phyloP scores from a whole-genome alignment of 2,888 invertebrate genomes.

The Idaea aversata region DNA sequence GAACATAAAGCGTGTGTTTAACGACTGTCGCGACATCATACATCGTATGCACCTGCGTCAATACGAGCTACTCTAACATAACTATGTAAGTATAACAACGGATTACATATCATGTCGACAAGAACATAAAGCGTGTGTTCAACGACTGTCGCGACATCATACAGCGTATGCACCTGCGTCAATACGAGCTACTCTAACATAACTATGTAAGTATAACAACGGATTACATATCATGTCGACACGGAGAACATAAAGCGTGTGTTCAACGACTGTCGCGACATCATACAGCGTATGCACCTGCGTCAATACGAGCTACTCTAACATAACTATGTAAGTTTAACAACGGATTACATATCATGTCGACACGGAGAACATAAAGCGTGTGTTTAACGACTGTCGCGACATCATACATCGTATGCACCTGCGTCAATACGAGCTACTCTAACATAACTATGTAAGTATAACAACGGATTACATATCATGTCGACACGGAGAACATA shows the following conservation, averaged over 20 bases:
- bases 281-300: slow-evolving; percentile 99
- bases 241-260: slow-evolving; percentile 99
- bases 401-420: slow-evolving; percentile 99
- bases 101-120: slow-evolving; percentile 91
- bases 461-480: neutral
- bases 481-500: slow-evolving; percentile 99
- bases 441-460: slow-evolving; percentile 82
- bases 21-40: slow-evolving; percentile 99
- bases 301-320: slow-evolving; percentile 99
- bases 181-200: slow-evolving; percentile 99
- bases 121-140: slow-evolving; percentile 99
- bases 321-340: slow-evolving; percentile 34
- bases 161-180: slow-evolving; percentile 99
- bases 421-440: slow-evolving; percentile 99
- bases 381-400: slow-evolving; percentile 99
- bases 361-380: slow-evolving; percentile 99
- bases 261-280: slow-evolving; percentile 99
- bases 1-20: slow-evolving; percentile 99
- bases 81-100: slow-evolving; percentile 19
- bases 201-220: slow-evolving; percentile 18
- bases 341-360: slow-evolving; percentile 81
- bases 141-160: slow-evolving; percentile 99
- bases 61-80: slow-evolving; percentile 98
- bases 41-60: slow-evolving; percentile 99
- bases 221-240: slow-evolving; percentile 89